A percentile compares a stretch with the other conserved stretches of the same genome.
phyloP scores from a whole-genome alignment of 1,140 invertebrate genomes.

The Globodera rostochiensis region DNA sequence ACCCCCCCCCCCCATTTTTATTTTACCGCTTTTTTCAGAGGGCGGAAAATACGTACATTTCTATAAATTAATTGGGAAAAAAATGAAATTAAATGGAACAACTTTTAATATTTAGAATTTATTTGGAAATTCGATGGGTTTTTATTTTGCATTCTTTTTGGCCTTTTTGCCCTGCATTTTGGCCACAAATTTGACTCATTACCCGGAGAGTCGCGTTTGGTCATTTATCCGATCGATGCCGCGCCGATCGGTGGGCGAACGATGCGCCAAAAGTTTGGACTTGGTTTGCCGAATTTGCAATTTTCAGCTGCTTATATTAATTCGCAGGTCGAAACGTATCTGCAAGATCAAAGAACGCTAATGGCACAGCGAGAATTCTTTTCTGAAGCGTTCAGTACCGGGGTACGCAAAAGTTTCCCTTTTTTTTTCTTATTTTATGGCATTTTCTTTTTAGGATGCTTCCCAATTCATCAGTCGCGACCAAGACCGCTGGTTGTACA shows the following conservation, averaged over 20 bases:
- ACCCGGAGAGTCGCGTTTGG: slow-evolving; percentile 49
- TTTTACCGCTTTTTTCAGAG: not conserved
- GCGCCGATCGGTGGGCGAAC: slow-evolving; percentile 35
- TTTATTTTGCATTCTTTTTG: slow-evolving; percentile 13
- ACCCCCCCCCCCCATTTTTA: not conserved
- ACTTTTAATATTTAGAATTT: slow-evolving; percentile 8
- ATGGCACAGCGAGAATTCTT: slow-evolving; percentile 49
- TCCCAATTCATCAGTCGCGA: slow-evolving; percentile 52
- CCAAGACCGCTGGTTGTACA: slow-evolving; percentile 63
- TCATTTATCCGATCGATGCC: slow-evolving; percentile 30
- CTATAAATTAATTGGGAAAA: not conserved
- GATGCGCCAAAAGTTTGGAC: slow-evolving; percentile 48
- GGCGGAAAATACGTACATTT: not conserved
- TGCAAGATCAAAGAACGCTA: slow-evolving; percentile 42
- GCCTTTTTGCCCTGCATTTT: slow-evolving; percentile 7
- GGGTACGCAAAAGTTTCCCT: slow-evolving; percentile 1
- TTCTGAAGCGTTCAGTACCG: slow-evolving; percentile 44
- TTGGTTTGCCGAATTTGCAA: not conserved
- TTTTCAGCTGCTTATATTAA: not conserved
- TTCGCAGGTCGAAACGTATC: slow-evolving; percentile 45
- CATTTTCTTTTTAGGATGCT: slow-evolving; percentile 19
- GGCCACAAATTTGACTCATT: slow-evolving; percentile 41
- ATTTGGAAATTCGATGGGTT: slow-evolving; percentile 1
- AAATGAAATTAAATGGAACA: slow-evolving; percentile 3
- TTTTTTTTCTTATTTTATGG: not conserved